These are phyloP conservation scores for Cryptomyrus ogoouensis DNA, from an alignment of 2,113 vertebrate genomes.

Conservation along the genomic window DNA sequence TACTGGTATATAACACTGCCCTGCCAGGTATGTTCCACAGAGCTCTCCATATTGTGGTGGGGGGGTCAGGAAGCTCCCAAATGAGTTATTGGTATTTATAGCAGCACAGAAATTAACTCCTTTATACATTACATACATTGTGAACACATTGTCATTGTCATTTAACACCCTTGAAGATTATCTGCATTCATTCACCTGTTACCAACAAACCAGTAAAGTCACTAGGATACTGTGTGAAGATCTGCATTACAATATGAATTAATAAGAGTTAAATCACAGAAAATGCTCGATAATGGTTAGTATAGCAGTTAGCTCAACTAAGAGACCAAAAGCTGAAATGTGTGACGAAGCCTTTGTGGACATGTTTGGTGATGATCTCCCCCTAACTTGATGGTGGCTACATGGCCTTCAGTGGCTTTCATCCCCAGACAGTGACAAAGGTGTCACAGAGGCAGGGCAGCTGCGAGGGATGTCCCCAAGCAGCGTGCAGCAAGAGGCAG, in stretches of 20 bases:
- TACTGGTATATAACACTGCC: background rate
- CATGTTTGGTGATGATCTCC: background rate
- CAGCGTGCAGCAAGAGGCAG: background rate
- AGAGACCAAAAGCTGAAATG: background rate
- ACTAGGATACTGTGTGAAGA: background rate
- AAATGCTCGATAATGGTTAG: background rate
- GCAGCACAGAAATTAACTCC: background rate
- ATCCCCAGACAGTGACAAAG: background rate
- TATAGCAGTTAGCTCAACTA: background rate
- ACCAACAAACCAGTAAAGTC: background rate
- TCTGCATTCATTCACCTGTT: background rate
- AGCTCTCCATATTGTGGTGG: background rate
- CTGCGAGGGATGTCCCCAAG: background rate
- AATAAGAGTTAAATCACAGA: background rate
- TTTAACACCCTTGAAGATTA: background rate
- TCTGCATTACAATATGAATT: background rate
- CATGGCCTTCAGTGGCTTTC: background rate
- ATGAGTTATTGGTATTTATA: background rate
- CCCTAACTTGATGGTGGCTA: background rate
- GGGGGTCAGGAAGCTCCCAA: background rate
- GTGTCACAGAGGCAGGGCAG: background rate
- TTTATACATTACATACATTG: background rate
- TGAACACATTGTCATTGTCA: background rate
- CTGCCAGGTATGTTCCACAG: background rate
- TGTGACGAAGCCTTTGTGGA: background rate